These are phyloP conservation scores for Gavialis gangeticus DNA, from an alignment of 2,113 vertebrate species.

Conservation along the genomic window DNA sequence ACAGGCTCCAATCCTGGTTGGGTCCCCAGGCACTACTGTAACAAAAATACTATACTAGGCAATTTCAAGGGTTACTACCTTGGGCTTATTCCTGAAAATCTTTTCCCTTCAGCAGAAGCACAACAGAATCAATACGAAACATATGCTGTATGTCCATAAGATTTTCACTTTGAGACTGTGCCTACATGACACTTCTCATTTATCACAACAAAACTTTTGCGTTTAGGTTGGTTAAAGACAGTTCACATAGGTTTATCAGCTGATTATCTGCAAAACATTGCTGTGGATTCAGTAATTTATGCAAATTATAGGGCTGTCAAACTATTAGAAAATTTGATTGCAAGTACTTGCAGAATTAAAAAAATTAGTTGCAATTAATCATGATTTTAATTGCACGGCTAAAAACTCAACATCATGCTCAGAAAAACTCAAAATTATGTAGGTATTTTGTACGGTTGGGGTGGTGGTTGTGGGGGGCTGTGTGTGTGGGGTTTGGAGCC, in stretches of 20 bases:
- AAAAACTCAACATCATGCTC: too few species aligned
- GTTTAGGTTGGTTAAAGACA: slow-evolving; percentile 44
- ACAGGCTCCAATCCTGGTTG: not conserved
- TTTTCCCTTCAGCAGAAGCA: slow-evolving; percentile 29
- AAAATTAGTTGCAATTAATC: too few species aligned
- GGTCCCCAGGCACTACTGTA: not conserved
- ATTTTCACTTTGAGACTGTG: not conserved
- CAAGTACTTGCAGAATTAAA: too few species aligned
- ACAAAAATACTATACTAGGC: slow-evolving; percentile 65
- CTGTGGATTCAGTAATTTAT: not conserved
- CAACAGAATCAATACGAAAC: slow-evolving; percentile 37
- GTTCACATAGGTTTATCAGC: slow-evolving; percentile 18
- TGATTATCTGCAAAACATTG: slow-evolving; percentile 33
- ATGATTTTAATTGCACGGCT: too few species aligned
- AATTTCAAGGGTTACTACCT: slow-evolving; percentile 28
- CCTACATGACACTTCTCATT: slow-evolving; percentile 5
- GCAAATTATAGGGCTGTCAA: too few species aligned
- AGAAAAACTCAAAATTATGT: too few species aligned
- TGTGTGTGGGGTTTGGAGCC: too few species aligned
- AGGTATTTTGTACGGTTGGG: too few species aligned
- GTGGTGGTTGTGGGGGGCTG: too few species aligned
- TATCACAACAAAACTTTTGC: not conserved
- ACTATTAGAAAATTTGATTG: not conserved
- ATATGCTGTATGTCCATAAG: slow-evolving; percentile 12
- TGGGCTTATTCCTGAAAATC: slow-evolving; percentile 11